A percentile compares a stretch with the other conserved stretches of the same genome.
Evolutionary conservation across 2,888 invertebrate genomes (phyloP).

Genomic region (Vesta saturnalis): DNA sequence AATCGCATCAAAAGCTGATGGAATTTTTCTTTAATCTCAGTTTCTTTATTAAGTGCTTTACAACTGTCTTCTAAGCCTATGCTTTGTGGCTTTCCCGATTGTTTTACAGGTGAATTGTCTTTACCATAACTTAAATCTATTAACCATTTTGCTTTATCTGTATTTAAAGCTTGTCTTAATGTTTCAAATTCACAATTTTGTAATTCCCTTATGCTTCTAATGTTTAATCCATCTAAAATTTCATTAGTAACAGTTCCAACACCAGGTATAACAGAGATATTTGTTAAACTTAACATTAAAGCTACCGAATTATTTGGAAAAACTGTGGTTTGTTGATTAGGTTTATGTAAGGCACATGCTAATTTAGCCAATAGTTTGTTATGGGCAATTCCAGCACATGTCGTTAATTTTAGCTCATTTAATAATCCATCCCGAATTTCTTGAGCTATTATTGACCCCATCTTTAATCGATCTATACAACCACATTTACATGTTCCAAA

Average conservation of each 20-base stretch:
- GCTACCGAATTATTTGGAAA: conserved; percentile 74
- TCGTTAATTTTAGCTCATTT: conserved; percentile 76
- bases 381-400: conserved; percentile 84
- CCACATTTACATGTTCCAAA: conserved; percentile 76
- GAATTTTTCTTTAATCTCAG: conserved; percentile 79
- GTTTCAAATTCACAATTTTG: conserved; percentile 71
- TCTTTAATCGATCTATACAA: conserved; percentile 73
- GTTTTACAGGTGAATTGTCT: conserved; percentile 77
- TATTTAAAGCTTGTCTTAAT: conserved; percentile 67
- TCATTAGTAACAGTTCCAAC: conserved; percentile 78
- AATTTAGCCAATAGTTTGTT: conserved; percentile 87
- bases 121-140: conserved; percentile 79
- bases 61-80: conserved; percentile 85
- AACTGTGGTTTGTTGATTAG: conserved; percentile 83
- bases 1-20: conserved; percentile 74
- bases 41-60: conserved; percentile 75
- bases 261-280: conserved; percentile 75
- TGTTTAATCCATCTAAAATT: conserved; percentile 71
- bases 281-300: conserved; percentile 72
- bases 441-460: conserved; percentile 79
- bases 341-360: conserved; percentile 77
- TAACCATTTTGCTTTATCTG: conserved; percentile 75
- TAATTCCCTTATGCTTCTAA: conserved; percentile 74
- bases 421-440: conserved; percentile 78
- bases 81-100: conserved; percentile 79